Base-by-base conservation (phyloP, 2,113 vertebrate species). In the Piaya cayana region DNA sequence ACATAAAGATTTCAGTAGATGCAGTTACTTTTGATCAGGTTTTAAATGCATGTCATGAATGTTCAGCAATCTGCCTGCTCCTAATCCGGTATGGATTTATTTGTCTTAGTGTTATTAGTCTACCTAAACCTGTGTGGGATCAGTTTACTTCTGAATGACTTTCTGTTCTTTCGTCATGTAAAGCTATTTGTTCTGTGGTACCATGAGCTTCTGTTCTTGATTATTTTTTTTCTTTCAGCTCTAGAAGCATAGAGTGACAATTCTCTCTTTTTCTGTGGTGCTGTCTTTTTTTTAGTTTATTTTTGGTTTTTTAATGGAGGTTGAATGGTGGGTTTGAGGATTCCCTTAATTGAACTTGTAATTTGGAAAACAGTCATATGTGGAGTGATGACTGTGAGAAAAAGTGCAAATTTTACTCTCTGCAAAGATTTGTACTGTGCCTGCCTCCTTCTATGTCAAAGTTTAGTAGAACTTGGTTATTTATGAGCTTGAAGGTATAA, bases 111-210 rank as follows among this genome's bases (percentile, higher is more conserved):
- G 74, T 92, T 93, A 65, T 65, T 95, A 91, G 56, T 83, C 76
- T 88, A 55, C 75, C 81, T 96, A 92, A 96, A 95, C 65, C 76
- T 79, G 52, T 90, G 83, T 93, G 84, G 78, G 91, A 95, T 91
- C 53, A 49, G 52, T 93, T 93, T 93, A 89, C 93, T 92, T 95
- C 55, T 92, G 94, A 49, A 56, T 95, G 91, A 91, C 58, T 95
- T 95, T 97, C 62, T 92, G 30, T 84, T 67, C 49, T 86, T 94
- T 75, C 89, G 37, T 75, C 19, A 34, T 56, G 19, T 71, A 89
- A 71, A 82, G 79, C 56, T 90, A 49, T 90, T 87, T 93, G 27
- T 88, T 90, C 55, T 85, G 39, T 80, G 30, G 34, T 86, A 30
- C 71, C 32, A 37, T 77, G 47, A 80, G 42, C 59, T 94, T 58